Percentiles rank a stretch among this genome's conserved stretches.
phyloP scores from a whole-genome alignment of 2,113 vertebrate species.

The Raja brachyura region DNA sequence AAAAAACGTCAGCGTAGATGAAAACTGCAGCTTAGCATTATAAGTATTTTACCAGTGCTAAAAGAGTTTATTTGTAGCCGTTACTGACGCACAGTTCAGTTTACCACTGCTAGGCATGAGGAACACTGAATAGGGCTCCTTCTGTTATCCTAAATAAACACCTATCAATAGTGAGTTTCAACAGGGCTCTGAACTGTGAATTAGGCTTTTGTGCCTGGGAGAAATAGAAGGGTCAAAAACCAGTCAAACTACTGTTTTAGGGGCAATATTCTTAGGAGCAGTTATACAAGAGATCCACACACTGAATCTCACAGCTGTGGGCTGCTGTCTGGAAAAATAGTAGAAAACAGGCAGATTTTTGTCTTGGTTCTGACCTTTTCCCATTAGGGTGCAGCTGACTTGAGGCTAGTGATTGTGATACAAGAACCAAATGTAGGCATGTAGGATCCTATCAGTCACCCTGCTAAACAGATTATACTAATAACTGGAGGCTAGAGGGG shows the following conservation, averaged over 20 bases:
- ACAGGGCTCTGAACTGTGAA: slow-evolving; percentile 8
- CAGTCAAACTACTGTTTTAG: neutral
- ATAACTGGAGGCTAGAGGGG: slow-evolving; percentile 3
- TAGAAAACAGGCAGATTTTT: slow-evolving; percentile 19
- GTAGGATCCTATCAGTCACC: neutral
- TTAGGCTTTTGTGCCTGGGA: slow-evolving; percentile 26
- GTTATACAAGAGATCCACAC: neutral
- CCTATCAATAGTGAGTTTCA: slow-evolving; percentile 33
- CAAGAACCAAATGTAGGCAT: neutral
- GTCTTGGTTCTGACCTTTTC: neutral
- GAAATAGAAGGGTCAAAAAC: slow-evolving; percentile 12
- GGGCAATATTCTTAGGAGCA: neutral
- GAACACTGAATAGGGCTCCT: neutral
- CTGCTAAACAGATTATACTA: neutral
- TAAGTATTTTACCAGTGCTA: neutral
- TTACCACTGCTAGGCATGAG: neutral
- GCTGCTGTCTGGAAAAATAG: neutral
- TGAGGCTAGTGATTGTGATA: slow-evolving; percentile 1
- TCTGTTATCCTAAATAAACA: slow-evolving; percentile 13
- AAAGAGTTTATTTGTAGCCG: slow-evolving; percentile 7
- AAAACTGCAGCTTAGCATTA: neutral
- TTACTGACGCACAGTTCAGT: neutral
- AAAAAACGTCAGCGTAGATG: neutral
- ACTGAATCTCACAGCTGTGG: neutral
- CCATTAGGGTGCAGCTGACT: neutral